Conservation (phyloP, 2,888 invertebrate genomes). For the Smittia aterrima region DNA sequence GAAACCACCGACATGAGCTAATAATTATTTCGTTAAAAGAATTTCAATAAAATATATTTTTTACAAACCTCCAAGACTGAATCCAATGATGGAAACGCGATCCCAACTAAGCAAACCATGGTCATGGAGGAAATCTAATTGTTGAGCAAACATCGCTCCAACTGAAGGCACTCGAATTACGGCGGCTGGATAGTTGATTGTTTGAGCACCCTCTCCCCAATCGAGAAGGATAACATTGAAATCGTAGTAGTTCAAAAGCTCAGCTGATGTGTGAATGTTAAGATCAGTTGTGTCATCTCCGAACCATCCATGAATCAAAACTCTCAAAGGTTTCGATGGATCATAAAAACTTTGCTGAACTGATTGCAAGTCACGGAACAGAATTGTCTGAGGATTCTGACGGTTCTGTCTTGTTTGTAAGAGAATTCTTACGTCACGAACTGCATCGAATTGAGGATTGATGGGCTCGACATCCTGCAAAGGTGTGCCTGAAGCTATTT, state of each 20-base stretch:
- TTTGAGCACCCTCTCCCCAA: constrained; percentile 49
- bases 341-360: not conserved
- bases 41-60: not conserved
- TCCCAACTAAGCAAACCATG: constrained; percentile 44
- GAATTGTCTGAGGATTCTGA: not conserved
- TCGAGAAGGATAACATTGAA: constrained; percentile 44
- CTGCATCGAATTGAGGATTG: constrained; percentile 8
- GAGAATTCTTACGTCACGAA: not conserved
- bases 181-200: constrained; percentile 49
- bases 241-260: constrained; percentile 28
- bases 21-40: constrained; percentile 46
- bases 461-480: not conserved
- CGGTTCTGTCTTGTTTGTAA: not conserved
- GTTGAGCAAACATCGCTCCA: constrained; percentile 47
- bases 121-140: constrained; percentile 47
- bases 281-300: not conserved
- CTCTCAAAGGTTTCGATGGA: not conserved
- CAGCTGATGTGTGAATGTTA: not conserved
- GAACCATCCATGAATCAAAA: not conserved
- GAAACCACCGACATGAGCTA: constrained; percentile 51
- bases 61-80: constrained; percentile 50
- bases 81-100: constrained; percentile 51
- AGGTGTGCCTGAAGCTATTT: too few relatives aligned
- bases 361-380: not conserved
- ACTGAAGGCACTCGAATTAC: constrained; percentile 47